These are phyloP conservation scores for Amphiprion ocellaris DNA, from an alignment of 2,113 vertebrate genomes.

Conservation along the genomic window DNA sequence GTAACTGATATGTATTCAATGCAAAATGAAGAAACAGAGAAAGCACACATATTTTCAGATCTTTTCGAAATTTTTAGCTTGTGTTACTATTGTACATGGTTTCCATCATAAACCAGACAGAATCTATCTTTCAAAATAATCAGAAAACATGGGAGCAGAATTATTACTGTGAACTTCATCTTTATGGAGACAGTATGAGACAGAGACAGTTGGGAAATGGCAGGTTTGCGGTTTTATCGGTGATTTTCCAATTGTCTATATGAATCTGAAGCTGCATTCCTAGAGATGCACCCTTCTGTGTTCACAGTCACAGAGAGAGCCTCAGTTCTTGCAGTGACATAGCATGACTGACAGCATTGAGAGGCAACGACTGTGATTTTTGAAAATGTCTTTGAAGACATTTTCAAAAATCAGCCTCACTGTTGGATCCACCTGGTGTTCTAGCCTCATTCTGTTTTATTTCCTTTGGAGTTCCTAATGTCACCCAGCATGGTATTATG, in stretches of 20 bases:
- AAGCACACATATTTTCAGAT: too few relatives aligned
- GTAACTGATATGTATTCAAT: too few relatives aligned
- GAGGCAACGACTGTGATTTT: conserved; percentile 55
- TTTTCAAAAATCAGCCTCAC: conserved; percentile 60
- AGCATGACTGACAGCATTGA: conserved; percentile 51
- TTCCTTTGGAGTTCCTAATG: conserved; percentile 67
- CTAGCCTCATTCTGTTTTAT: conserved; percentile 62
- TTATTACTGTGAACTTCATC: too few relatives aligned
- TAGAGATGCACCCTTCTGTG: conserved; percentile 16
- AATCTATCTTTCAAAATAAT: too few relatives aligned
- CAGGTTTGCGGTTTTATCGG: not conserved
- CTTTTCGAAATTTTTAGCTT: too few relatives aligned
- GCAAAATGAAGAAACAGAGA: too few relatives aligned
- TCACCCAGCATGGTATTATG: conserved; percentile 59
- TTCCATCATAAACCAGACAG: too few relatives aligned
- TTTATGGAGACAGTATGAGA: too few relatives aligned
- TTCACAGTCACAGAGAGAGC: conserved; percentile 17
- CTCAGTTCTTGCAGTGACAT: conserved; percentile 30
- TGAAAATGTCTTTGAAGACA: conserved; percentile 55
- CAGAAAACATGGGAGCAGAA: too few relatives aligned
- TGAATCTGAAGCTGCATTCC: conserved; percentile 9
- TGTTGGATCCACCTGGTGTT: conserved; percentile 65
- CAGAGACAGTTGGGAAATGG: too few relatives aligned
- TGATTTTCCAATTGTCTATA: not conserved
- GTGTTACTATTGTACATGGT: too few relatives aligned